Evolutionary conservation across 2,113 vertebrate species (phyloP).

Genomic region (Gracilinanus agilis): DNA sequence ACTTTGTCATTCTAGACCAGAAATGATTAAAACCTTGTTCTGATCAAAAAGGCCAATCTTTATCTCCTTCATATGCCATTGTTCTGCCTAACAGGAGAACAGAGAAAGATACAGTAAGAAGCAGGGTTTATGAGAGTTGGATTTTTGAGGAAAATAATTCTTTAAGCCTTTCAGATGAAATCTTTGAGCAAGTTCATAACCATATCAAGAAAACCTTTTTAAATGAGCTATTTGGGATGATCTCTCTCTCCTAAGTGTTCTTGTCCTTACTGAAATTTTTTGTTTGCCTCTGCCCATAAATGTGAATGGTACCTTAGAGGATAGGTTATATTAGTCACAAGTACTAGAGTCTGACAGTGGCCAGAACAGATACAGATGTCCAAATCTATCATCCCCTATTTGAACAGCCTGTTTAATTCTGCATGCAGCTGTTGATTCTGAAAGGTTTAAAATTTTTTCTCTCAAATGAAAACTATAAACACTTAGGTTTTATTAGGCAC

Average conservation of each 20-base stretch:
- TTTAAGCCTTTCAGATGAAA: conserved; percentile 63
- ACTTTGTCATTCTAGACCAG: background rate
- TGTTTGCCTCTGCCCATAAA: conserved; percentile 63
- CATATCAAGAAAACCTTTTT: conserved; percentile 74
- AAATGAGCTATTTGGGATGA: conserved; percentile 66
- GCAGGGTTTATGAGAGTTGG: conserved; percentile 51
- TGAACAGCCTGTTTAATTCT: conserved; percentile 64
- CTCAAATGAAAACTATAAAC: conserved; percentile 30
- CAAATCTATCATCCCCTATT: conserved; percentile 59
- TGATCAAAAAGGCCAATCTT: background rate
- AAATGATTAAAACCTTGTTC: background rate
- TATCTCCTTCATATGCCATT: conserved; percentile 14
- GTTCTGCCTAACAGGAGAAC: conserved; percentile 29
- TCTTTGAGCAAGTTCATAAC: conserved; percentile 64
- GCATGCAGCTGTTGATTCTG: background rate
- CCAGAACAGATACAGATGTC: conserved; percentile 62
- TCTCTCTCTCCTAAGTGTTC: conserved; percentile 57
- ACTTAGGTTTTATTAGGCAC: conserved; percentile 21
- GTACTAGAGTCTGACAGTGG: conserved; percentile 48
- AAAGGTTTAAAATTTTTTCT: conserved; percentile 46
- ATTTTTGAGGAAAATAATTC: conserved; percentile 63
- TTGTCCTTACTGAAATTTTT: conserved; percentile 50
- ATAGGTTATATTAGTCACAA: conserved; percentile 61
- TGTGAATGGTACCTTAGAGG: conserved; percentile 74
- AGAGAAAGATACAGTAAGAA: conserved; percentile 44